Evolutionary conservation across 2,888 invertebrate genomes (phyloP).

Genomic region (Entomobrya multifasciata): DNA sequence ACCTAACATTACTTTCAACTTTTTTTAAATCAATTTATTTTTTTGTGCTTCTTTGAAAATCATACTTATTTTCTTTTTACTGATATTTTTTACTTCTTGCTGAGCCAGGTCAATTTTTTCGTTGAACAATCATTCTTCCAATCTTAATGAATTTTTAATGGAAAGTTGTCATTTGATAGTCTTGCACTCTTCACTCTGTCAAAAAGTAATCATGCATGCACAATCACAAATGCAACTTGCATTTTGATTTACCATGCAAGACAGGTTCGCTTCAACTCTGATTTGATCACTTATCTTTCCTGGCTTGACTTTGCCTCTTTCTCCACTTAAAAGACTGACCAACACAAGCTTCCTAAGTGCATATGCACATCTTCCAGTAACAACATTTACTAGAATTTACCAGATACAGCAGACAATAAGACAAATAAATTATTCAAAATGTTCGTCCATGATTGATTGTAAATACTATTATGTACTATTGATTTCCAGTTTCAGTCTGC

Average conservation of each 20-base stretch:
- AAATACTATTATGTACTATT: no score
- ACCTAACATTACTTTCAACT: no score
- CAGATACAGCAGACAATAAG: not conserved
- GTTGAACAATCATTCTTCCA: not conserved
- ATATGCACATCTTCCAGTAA: not conserved
- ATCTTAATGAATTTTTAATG: not conserved
- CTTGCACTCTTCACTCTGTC: not conserved
- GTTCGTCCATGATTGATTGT: no score
- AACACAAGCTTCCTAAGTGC: not conserved
- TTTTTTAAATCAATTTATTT: no score
- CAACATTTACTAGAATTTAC: not conserved
- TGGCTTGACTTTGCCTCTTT: not conserved
- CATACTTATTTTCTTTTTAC: no score
- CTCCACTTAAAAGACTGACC: not conserved
- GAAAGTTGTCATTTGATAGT: constrained; percentile 14
- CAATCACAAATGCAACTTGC: constrained; percentile 6
- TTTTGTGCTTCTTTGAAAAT: no score
- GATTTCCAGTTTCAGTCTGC: not conserved
- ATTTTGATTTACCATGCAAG: constrained; percentile 19
- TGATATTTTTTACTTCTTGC: no score
- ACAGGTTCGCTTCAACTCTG: constrained; percentile 11
- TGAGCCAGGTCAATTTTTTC: not conserved
- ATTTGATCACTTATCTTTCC: not conserved
- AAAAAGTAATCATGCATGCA: not conserved
- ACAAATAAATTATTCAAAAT: not conserved